A percentile compares a stretch with the other conserved stretches of the same genome.
phyloP scores from a whole-genome alignment of 2,113 vertebrate genomes.

The Odobenus rosmarus region DNA sequence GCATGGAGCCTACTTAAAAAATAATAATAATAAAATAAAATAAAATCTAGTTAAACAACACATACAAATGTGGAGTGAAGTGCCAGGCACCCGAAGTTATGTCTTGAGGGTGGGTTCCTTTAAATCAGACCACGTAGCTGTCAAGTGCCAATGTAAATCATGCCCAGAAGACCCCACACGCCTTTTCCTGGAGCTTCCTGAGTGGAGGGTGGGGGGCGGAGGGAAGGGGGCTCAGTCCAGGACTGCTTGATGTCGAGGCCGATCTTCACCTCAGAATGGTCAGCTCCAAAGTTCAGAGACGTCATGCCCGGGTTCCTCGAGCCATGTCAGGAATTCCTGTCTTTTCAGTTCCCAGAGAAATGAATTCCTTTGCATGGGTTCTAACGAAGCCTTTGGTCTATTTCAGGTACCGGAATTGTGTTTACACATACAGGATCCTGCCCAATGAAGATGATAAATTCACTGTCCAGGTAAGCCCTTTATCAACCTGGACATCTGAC shows the following conservation, averaged over 20 bases:
- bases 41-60: background rate
- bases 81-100: background rate
- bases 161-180: fast-evolving
- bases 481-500: fast-evolving
- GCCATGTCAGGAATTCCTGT: background rate
- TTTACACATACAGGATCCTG: slow-evolving; percentile 98
- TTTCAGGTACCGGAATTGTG: slow-evolving; percentile 94
- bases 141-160: fast-evolving
- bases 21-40: background rate
- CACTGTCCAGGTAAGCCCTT: slow-evolving; percentile 94
- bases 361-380: fast-evolving
- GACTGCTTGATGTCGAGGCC: fast-evolving
- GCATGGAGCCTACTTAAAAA: background rate
- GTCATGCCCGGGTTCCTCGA: fast-evolving
- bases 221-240: background rate
- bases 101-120: background rate
- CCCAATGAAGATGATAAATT: slow-evolving; percentile 95
- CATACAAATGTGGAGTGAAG: too few relatives aligned
- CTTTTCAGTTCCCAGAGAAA: background rate
- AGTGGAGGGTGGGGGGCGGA: background rate
- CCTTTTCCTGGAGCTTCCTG: background rate
- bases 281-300: background rate
- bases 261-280: fast-evolving
- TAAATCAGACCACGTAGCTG: background rate
- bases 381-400: slow-evolving; percentile 59